These are phyloP conservation scores for Oreortyx pictus DNA, from an alignment of 2,797 vertebrate species.

Conservation along the genomic window DNA sequence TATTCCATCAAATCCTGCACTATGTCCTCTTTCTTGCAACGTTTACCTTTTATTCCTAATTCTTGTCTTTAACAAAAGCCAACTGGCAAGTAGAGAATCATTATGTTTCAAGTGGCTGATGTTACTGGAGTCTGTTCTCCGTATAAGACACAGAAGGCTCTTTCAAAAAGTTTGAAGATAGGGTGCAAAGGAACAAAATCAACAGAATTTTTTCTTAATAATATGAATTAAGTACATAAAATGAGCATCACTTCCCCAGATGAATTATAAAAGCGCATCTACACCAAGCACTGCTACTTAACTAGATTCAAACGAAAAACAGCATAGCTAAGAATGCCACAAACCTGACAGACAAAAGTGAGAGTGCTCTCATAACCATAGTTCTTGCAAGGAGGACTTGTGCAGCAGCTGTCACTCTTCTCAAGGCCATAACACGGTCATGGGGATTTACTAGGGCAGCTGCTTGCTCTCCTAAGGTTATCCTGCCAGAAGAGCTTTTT, in stretches of 20 bases:
- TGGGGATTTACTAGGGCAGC: conserved; percentile 91
- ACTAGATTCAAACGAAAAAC: background rate
- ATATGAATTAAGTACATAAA: background rate
- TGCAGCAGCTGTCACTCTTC: conserved; percentile 94
- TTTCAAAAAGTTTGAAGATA: background rate
- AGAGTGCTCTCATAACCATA: conserved; percentile 99
- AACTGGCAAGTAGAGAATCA: background rate
- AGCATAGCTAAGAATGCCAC: background rate
- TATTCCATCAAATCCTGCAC: background rate
- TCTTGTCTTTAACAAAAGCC: background rate
- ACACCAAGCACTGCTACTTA: background rate
- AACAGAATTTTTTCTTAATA: background rate
- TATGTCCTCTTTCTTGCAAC: background rate
- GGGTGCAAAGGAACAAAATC: background rate
- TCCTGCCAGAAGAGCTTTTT: conserved; percentile 92
- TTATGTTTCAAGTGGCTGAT: background rate
- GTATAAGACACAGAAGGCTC: background rate
- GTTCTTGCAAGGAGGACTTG: conserved; percentile 96
- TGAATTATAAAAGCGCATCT: background rate
- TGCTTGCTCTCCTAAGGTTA: conserved; percentile 95
- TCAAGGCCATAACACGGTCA: conserved; percentile 93
- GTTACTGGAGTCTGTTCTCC: background rate
- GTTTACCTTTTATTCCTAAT: background rate
- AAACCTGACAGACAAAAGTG: conserved; percentile 92
- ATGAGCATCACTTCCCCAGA: accelerated